Evolutionary conservation across 2,797 vertebrate genomes (phyloP).

Genomic region (Oreortyx pictus): DNA sequence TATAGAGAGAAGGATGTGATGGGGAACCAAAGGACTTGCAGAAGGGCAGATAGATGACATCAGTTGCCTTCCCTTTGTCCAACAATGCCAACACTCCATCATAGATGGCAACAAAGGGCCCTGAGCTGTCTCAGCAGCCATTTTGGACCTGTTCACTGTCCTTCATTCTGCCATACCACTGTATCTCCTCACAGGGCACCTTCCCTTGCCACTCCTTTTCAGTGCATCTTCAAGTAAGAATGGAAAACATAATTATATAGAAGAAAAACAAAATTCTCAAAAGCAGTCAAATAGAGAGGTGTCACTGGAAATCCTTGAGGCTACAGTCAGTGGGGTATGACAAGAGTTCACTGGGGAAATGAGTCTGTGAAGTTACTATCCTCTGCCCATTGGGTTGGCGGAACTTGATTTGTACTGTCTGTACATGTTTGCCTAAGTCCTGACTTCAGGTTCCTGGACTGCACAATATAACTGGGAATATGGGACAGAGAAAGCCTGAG

Average conservation of each 20-base stretch:
- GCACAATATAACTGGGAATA: fast-evolving
- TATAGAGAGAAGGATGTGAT: neutral
- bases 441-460: neutral
- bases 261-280: neutral
- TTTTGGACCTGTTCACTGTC: neutral
- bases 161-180: neutral
- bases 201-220: neutral
- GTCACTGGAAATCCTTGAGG: neutral
- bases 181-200: neutral
- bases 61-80: neutral
- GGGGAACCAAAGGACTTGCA: neutral
- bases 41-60: neutral
- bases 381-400: neutral
- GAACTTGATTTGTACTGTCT: fast-evolving
- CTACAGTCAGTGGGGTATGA: neutral
- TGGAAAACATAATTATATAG: neutral
- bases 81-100: too few relatives aligned
- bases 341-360: neutral
- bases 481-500: neutral
- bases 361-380: neutral
- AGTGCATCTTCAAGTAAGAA: neutral
- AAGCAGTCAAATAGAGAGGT: neutral
- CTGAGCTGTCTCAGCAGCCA: neutral
- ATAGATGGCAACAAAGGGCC: fast-evolving
- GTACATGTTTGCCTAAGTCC: fast-evolving